A percentile compares a stretch with the other conserved stretches of the same genome.
Conservation (phyloP, 2,888 invertebrate species). For the Podotricha telesiphe region DNA sequence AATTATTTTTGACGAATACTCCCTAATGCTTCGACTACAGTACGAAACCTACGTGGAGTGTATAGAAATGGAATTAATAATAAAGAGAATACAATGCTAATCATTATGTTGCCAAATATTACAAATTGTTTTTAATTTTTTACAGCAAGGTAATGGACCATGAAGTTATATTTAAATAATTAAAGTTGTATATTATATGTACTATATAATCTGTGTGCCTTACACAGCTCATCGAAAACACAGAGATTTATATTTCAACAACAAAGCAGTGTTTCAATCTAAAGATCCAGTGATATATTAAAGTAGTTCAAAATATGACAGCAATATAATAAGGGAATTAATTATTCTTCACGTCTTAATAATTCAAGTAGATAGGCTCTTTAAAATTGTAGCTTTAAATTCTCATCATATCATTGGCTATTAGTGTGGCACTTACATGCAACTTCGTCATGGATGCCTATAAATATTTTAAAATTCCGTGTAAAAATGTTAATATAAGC, state of each 20-base stretch:
- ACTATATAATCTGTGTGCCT: constrained; percentile 39
- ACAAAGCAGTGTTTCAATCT: constrained; percentile 23
- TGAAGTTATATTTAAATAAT: constrained; percentile 8
- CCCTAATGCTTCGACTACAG: constrained; percentile 18
- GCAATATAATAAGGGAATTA: constrained; percentile 25
- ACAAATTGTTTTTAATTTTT: constrained; percentile 19
- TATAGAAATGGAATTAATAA: background rate
- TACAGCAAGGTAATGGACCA: constrained; percentile 18
- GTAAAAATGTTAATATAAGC: background rate
- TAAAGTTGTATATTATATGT: constrained; percentile 22
- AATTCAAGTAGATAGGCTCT: constrained; percentile 65
- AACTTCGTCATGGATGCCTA: background rate
- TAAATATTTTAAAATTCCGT: background rate
- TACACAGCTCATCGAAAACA: constrained; percentile 32
- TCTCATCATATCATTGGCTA: constrained; percentile 60
- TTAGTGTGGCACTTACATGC: constrained; percentile 36
- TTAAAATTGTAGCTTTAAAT: constrained; percentile 73
- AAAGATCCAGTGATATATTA: constrained; percentile 38
- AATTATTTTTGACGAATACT: background rate
- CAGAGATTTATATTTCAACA: constrained; percentile 5
- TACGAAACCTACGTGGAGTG: constrained; percentile 26
- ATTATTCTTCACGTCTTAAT: constrained; percentile 35
- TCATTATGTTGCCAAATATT: constrained; percentile 5
- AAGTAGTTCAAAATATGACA: constrained; percentile 30
- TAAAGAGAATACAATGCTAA: background rate